Percentiles rank a stretch among this genome's conserved stretches.
These are phyloP conservation scores for Dipodomys stephensi DNA, from an alignment of 2,113 vertebrate genomes.

Conservation along the genomic window DNA sequence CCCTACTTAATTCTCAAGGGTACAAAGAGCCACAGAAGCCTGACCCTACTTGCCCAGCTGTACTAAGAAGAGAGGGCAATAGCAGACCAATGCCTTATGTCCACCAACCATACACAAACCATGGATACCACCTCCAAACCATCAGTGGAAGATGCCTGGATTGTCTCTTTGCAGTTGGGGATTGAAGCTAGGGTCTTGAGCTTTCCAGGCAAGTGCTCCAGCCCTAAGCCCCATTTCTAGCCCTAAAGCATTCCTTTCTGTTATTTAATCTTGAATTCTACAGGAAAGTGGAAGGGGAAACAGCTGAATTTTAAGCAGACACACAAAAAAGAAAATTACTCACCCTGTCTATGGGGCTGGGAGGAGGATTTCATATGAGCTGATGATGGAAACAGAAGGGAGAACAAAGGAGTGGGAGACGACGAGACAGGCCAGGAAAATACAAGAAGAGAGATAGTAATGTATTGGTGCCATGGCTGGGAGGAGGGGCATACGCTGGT, in stretches of 20 bases:
- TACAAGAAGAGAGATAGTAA: constrained; percentile 74
- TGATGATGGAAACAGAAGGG: constrained; percentile 61
- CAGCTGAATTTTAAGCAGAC: constrained; percentile 45
- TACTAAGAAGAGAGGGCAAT: neutral
- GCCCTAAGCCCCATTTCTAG: neutral
- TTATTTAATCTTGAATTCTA: constrained; percentile 39
- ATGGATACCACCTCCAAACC: neutral
- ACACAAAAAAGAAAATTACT: constrained; percentile 80
- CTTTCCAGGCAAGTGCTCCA: neutral
- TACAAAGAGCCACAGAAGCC: neutral
- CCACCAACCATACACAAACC: neutral
- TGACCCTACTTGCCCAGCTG: neutral
- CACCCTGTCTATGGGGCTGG: constrained; percentile 79
- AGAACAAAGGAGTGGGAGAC: constrained; percentile 56
- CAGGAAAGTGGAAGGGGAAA: constrained; percentile 38
- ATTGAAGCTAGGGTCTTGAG: neutral
- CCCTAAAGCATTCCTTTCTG: neutral
- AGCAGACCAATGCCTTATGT: neutral
- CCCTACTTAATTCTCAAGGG: neutral
- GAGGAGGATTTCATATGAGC: constrained; percentile 81
- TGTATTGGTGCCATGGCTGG: constrained; percentile 18
- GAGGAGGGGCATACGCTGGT: constrained; percentile 44
- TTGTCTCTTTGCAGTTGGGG: neutral
- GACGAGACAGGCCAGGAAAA: constrained; percentile 58
- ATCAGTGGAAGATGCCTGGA: neutral